Conservation (phyloP, 1,140 invertebrate species). For the Philopotamus ludificatus region DNA sequence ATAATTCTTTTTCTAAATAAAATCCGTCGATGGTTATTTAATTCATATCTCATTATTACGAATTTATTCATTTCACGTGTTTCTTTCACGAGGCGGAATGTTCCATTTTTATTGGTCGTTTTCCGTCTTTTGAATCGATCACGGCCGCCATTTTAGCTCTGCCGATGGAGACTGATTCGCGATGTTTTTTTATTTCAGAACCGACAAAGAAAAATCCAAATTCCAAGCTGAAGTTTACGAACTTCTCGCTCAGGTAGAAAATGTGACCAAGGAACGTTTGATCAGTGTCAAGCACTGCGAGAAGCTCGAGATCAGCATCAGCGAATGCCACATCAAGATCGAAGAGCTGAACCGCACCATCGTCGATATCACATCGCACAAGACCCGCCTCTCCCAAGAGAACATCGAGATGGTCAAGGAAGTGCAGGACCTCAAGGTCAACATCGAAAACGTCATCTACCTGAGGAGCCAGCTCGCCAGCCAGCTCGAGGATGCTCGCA, state of each 20-base stretch:
- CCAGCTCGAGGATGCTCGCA: conserved; percentile 90
- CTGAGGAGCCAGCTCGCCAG: conserved; percentile 82
- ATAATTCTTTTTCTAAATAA: neutral
- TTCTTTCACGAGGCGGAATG: neutral
- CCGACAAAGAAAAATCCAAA: conserved; percentile 94
- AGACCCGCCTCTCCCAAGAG: conserved; percentile 83
- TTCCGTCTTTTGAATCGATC: too few species aligned
- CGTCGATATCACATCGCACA: conserved; percentile 90
- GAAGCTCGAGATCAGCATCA: conserved; percentile 84
- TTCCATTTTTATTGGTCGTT: too few species aligned
- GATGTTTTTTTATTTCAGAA: conserved; percentile 56
- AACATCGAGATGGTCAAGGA: conserved; percentile 93
- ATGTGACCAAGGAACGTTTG: conserved; percentile 87
- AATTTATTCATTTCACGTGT: neutral
- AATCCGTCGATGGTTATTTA: neutral
- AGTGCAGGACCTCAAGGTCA: conserved; percentile 92
- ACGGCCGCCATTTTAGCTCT: too few species aligned
- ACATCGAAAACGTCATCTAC: conserved; percentile 88
- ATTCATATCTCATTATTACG: too few species aligned
- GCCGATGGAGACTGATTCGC: neutral
- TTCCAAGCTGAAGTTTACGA: conserved; percentile 96
- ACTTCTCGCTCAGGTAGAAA: conserved; percentile 89
- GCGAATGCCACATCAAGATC: conserved; percentile 89
- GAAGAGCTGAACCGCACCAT: conserved; percentile 94
- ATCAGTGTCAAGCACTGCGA: conserved; percentile 84